Percentiles rank a stretch among this genome's conserved stretches.
These are phyloP conservation scores for Sparidentex hasta DNA, from an alignment of 2,797 vertebrate species.

Conservation along the genomic window DNA sequence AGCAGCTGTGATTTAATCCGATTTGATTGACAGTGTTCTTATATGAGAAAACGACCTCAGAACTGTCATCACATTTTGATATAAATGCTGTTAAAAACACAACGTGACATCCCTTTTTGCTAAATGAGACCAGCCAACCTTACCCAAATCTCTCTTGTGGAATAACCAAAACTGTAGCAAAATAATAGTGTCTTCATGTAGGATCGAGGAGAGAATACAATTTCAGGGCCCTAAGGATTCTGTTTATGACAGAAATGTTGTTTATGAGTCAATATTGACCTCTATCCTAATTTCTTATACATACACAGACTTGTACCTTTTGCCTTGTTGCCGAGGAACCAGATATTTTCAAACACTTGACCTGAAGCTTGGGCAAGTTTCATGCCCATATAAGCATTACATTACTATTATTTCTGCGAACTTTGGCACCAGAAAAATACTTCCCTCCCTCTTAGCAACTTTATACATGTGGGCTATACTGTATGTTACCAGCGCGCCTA, in stretches of 20 bases:
- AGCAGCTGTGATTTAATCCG: not conserved
- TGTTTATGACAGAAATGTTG: constrained; percentile 4
- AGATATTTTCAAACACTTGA: constrained; percentile 5
- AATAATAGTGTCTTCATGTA: not conserved
- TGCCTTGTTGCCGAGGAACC: not conserved
- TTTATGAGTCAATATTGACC: not conserved
- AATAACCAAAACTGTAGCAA: not conserved
- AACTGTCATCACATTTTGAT: not conserved
- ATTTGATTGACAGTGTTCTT: not conserved
- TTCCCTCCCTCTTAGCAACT: not conserved
- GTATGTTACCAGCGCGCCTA: not conserved
- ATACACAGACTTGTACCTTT: not conserved
- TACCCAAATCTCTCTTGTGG: not conserved
- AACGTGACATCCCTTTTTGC: not conserved
- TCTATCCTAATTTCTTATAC: not conserved
- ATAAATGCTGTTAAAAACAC: not conserved
- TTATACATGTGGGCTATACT: not conserved
- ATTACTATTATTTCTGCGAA: not conserved
- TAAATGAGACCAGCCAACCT: not conserved
- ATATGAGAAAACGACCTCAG: not conserved
- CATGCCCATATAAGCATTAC: not conserved
- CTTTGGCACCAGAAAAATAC: not conserved
- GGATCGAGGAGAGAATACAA: not conserved
- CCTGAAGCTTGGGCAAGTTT: constrained; percentile 14
- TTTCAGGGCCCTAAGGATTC: not conserved